These are phyloP conservation scores for Poeciliopsis occidentalis DNA, from an alignment of 2,113 vertebrate genomes.

Conservation along the genomic window DNA sequence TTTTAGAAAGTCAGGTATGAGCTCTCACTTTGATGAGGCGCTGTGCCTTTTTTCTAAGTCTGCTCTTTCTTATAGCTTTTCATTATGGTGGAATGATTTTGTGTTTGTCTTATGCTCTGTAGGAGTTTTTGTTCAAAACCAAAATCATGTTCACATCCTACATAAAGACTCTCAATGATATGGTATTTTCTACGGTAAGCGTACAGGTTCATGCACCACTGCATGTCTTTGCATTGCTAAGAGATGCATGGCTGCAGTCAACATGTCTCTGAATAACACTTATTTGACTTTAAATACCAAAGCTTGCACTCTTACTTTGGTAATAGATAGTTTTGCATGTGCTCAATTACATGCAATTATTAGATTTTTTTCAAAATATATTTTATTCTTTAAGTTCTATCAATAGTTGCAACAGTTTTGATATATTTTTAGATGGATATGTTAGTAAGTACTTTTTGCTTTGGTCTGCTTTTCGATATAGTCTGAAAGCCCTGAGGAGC, in stretches of 20 bases:
- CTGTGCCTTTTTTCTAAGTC: slow-evolving; percentile 2
- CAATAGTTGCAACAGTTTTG: slow-evolving; percentile 12
- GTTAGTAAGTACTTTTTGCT: slow-evolving; percentile 39
- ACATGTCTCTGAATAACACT: slow-evolving; percentile 27
- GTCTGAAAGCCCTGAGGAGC: slow-evolving; percentile 73
- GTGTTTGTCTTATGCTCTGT: slow-evolving; percentile 75
- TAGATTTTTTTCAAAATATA: not conserved
- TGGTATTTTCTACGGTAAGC: slow-evolving; percentile 80
- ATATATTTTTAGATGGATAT: not conserved
- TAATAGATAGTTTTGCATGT: slow-evolving; percentile 22
- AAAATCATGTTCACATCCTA: slow-evolving; percentile 79
- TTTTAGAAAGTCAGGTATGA: slow-evolving; percentile 18
- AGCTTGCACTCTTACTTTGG: slow-evolving; percentile 45
- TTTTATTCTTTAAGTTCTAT: slow-evolving; percentile 3
- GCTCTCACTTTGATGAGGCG: slow-evolving; percentile 40
- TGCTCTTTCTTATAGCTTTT: slow-evolving; percentile 42
- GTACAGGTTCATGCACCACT: slow-evolving; percentile 56
- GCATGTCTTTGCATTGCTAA: slow-evolving; percentile 69
- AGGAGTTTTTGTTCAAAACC: slow-evolving; percentile 75
- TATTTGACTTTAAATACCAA: slow-evolving; percentile 20
- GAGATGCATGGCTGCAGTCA: slow-evolving; percentile 69
- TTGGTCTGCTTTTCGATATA: slow-evolving; percentile 36
- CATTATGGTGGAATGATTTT: slow-evolving; percentile 62
- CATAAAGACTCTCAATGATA: slow-evolving; percentile 82
- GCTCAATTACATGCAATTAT: slow-evolving; percentile 16